Conservation (phyloP, 2,888 invertebrate species). For the Liposcelis brunnea region DNA sequence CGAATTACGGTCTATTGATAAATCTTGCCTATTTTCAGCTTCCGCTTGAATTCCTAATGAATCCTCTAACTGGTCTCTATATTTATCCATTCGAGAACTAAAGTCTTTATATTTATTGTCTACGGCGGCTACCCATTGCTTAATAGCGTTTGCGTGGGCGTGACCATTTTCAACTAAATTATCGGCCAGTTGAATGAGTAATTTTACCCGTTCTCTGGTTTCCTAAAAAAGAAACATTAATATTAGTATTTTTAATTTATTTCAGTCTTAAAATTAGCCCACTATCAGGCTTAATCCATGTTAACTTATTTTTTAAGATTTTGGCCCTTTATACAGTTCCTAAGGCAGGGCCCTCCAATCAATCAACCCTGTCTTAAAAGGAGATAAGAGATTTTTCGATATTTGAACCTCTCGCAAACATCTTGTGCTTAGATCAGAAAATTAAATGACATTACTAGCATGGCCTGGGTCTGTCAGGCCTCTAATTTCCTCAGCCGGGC, state of each 20-base stretch:
- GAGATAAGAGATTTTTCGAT: too few species aligned
- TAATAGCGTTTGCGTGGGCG: constrained; percentile 84
- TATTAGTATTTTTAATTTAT: constrained; percentile 2
- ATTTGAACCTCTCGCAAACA: too few species aligned
- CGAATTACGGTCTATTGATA: constrained; percentile 54
- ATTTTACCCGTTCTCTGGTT: constrained; percentile 81
- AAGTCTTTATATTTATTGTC: constrained; percentile 90
- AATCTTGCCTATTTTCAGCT: constrained; percentile 33
- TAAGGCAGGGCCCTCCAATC: too few species aligned
- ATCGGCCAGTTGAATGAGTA: constrained; percentile 85
- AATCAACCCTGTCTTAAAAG: too few species aligned
- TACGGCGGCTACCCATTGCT: constrained; percentile 89
- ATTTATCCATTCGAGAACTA: constrained; percentile 78
- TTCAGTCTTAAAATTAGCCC: background rate
- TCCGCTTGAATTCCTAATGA: constrained; percentile 49
- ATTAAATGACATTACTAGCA: too few species aligned
- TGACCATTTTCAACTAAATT: constrained; percentile 93
- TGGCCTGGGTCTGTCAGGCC: too few species aligned
- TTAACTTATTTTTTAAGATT: too few species aligned
- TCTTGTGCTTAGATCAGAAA: too few species aligned
- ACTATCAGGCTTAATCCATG: too few species aligned
- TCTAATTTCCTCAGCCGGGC: too few species aligned
- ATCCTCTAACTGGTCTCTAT: constrained; percentile 49
- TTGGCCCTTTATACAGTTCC: too few species aligned
- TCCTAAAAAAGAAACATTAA: constrained; percentile 34